Evolutionary conservation across 2,797 vertebrate species (phyloP).

Genomic region (Brachyalestes nurse): DNA sequence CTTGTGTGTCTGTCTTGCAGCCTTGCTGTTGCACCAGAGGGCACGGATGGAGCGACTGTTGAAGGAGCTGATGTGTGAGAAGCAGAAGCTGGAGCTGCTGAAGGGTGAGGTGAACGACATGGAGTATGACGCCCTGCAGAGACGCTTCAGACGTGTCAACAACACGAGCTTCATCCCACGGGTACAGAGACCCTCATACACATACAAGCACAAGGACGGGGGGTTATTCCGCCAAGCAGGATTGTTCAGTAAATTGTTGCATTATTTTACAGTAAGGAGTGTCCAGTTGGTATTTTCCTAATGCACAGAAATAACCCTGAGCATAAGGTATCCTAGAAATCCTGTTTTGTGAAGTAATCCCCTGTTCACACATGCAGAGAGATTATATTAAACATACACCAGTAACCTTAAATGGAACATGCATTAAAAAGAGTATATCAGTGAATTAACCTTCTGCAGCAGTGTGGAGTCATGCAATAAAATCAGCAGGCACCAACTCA

Average conservation of each 20-base stretch:
- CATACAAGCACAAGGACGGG: not conserved
- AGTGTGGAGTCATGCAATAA: too few species aligned
- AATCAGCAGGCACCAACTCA: too few species aligned
- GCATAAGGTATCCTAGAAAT: too few species aligned
- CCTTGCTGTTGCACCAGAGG: slow-evolving; percentile 95
- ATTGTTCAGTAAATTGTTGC: not conserved
- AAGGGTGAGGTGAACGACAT: slow-evolving; percentile 95
- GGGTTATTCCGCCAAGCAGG: not conserved
- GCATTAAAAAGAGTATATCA: too few species aligned
- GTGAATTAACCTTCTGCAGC: too few species aligned
- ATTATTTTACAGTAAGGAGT: not conserved
- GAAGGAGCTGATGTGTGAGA: slow-evolving; percentile 91
- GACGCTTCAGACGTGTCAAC: slow-evolving; percentile 93
- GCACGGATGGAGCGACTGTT: slow-evolving; percentile 96
- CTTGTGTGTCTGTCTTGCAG: slow-evolving; percentile 66
- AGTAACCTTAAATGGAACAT: too few species aligned
- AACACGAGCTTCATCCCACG: slow-evolving; percentile 90
- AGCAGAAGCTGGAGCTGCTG: slow-evolving; percentile 90
- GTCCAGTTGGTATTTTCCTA: too few species aligned
- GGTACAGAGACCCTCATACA: slow-evolving; percentile 68
- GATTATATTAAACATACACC: too few species aligned
- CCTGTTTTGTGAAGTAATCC: too few species aligned
- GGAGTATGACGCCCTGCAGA: slow-evolving; percentile 96
- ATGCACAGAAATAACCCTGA: too few species aligned
- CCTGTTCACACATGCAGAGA: too few species aligned